phyloP scores from a whole-genome alignment of 2,113 vertebrate species.

The Albula glossodonta region DNA sequence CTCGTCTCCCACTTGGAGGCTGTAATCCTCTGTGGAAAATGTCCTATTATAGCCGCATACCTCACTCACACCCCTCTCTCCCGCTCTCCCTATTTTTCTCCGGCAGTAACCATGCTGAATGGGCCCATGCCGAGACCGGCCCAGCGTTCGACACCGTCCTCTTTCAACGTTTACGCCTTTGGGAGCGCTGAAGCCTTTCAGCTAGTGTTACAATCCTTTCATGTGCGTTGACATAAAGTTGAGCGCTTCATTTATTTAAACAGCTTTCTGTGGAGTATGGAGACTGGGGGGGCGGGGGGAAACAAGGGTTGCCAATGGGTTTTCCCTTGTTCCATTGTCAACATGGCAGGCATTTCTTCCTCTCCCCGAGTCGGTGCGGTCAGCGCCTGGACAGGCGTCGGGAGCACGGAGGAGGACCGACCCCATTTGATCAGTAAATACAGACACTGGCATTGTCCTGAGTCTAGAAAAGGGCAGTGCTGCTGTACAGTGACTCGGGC shows the following conservation, averaged over 20 bases:
- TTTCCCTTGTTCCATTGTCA: constrained; percentile 33
- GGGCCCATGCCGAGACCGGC: neutral
- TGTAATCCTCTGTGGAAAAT: neutral
- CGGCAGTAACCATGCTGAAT: neutral
- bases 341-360: constrained; percentile 34
- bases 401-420: no score
- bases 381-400: neutral
- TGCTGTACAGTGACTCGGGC: no score
- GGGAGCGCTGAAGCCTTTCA: neutral
- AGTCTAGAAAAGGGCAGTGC: no score
- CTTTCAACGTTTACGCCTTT: neutral
- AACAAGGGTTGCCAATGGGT: constrained; percentile 39
- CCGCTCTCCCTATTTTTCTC: no score
- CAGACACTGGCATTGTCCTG: no score
- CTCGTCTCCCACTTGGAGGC: neutral
- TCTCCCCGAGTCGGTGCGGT: constrained; percentile 1
- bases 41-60: neutral
- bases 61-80: neutral
- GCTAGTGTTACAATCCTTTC: constrained; percentile 37
- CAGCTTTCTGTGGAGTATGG: constrained; percentile 36
- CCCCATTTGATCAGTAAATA: no score
- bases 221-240: constrained; percentile 35
- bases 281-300: neutral
- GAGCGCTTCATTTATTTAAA: constrained; percentile 53
- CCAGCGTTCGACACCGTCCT: neutral